Conservation (phyloP, 2,888 invertebrate species). For the Dryomyza anilis region DNA sequence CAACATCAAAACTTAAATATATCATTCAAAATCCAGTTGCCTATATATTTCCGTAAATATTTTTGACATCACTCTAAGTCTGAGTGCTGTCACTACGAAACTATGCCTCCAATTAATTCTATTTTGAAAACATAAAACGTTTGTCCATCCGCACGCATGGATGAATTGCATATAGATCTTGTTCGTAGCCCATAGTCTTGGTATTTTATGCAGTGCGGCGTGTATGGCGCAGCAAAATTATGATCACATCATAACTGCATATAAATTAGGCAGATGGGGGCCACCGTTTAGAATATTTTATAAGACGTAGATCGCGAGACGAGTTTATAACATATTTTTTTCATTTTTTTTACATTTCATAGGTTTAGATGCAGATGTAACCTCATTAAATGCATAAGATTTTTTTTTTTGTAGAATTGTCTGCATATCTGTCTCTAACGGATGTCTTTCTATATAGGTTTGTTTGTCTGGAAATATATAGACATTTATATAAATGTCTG, state of each 20-base stretch:
- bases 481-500: no score
- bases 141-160: conserved; percentile 4
- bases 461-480: no score
- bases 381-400: conserved; percentile 26
- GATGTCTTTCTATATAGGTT: no score
- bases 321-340: background rate
- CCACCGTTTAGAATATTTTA: conserved; percentile 18
- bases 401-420: no score
- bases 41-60: conserved; percentile 3
- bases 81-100: background rate
- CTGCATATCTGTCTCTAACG: background rate
- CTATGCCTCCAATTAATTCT: background rate
- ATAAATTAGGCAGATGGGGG: conserved; percentile 42
- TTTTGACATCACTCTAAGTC: background rate
- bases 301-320: background rate
- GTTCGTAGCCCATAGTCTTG: background rate
- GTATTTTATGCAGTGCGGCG: background rate
- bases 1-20: no score
- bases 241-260: conserved; percentile 46
- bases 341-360: background rate
- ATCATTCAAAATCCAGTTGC: no score
- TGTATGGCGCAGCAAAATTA: conserved; percentile 32
- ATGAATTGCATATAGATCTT: no score
- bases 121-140: background rate
- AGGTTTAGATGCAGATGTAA: conserved; percentile 24